Percentiles rank a stretch among this genome's conserved stretches.
These are phyloP conservation scores for Tangara arthus DNA, from an alignment of 2,797 vertebrate genomes.

Conservation along the genomic window DNA sequence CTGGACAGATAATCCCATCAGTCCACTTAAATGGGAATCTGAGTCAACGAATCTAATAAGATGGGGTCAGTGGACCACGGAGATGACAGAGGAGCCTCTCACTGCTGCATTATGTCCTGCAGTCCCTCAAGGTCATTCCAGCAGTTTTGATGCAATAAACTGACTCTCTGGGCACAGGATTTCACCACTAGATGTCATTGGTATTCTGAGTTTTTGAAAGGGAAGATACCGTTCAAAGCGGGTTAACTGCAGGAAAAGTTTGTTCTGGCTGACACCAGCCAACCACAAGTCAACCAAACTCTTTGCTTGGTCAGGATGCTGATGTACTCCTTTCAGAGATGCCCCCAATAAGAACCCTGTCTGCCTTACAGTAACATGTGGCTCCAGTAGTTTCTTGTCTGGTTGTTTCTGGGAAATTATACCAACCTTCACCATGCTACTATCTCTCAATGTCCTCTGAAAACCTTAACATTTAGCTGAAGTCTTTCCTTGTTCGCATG, in stretches of 20 bases:
- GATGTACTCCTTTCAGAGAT: background rate
- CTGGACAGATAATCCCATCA: conserved; percentile 28
- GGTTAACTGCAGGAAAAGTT: background rate
- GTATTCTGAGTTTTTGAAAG: background rate
- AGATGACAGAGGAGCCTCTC: conserved; percentile 7
- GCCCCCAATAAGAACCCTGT: background rate
- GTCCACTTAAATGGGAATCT: background rate
- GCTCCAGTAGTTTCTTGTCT: background rate
- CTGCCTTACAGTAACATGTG: background rate
- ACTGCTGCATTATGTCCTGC: background rate
- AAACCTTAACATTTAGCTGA: background rate
- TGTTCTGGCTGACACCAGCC: background rate
- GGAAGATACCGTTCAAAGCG: background rate
- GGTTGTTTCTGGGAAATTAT: background rate
- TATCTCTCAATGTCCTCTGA: background rate
- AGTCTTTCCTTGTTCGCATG: background rate
- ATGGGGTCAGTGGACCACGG: background rate
- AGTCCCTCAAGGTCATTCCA: background rate
- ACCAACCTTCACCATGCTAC: background rate
- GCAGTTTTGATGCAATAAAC: background rate
- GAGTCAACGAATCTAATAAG: conserved; percentile 37
- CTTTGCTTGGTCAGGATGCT: background rate
- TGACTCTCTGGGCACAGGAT: background rate
- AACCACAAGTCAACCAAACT: background rate
- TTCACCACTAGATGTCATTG: conserved; percentile 52